phyloP scores from a whole-genome alignment of 2,113 vertebrate genomes.

The Dicerorhinus sumatrensis region DNA sequence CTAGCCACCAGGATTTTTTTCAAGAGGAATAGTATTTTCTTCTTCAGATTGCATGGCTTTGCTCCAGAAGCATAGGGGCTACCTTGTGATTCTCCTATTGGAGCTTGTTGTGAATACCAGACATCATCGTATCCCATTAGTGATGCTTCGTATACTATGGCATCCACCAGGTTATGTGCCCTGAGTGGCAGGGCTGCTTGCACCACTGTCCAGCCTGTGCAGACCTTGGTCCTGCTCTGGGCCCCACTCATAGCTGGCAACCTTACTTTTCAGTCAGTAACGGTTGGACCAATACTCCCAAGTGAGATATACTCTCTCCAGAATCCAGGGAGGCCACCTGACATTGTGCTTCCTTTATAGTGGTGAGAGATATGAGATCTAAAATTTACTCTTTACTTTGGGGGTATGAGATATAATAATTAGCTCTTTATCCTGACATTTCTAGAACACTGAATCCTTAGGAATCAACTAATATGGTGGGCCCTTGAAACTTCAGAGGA shows the following conservation, averaged over 20 bases:
- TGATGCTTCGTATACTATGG: background rate
- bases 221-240: background rate
- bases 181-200: background rate
- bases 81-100: background rate
- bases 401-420: background rate
- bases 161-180: background rate
- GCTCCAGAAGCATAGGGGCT: background rate
- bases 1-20: background rate
- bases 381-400: background rate
- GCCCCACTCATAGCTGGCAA: background rate
- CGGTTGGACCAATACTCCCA: background rate
- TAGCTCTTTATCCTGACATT: background rate
- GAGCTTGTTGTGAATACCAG: background rate
- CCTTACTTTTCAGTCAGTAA: background rate
- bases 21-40: background rate
- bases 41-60: background rate
- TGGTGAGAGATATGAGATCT: background rate
- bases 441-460: background rate
- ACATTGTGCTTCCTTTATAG: background rate
- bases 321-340: background rate
- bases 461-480: background rate
- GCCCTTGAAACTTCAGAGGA: background rate
- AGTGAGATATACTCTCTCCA: background rate
- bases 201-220: background rate
- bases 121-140: background rate